These are phyloP conservation scores for Spatulosminthurus flaviceps DNA, from an alignment of 2,888 invertebrate genomes.

Conservation along the genomic window DNA sequence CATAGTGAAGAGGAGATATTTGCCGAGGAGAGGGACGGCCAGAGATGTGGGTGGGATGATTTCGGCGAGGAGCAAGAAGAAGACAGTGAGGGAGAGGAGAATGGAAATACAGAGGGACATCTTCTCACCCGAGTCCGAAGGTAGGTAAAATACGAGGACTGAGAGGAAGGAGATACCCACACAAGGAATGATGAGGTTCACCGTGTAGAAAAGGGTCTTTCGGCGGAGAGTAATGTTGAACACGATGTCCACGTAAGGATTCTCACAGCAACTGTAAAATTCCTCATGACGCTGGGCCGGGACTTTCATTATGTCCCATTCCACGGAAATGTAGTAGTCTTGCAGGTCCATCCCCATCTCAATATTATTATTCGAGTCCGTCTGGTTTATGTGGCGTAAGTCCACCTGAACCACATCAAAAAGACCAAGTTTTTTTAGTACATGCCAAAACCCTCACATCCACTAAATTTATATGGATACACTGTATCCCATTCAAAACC, in stretches of 20 bases:
- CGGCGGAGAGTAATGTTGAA: constrained; percentile 94
- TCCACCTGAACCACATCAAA: constrained; percentile 76
- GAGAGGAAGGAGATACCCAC: constrained; percentile 97
- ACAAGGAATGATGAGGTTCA: constrained; percentile 96
- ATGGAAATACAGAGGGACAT: constrained; percentile 94
- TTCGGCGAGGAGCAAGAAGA: constrained; percentile 91
- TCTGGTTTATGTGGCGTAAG: constrained; percentile 85
- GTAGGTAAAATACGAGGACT: constrained; percentile 96
- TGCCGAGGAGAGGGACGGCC: constrained; percentile 89
- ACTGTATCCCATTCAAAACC: too few relatives aligned
- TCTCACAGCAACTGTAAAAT: constrained; percentile 85
- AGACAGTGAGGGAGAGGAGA: constrained; percentile 90
- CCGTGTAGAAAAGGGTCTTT: constrained; percentile 97
- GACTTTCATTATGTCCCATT: constrained; percentile 97
- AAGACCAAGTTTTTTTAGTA: too few relatives aligned
- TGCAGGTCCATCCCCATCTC: constrained; percentile 91
- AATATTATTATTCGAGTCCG: constrained; percentile 86
- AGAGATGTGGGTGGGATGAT: constrained; percentile 94
- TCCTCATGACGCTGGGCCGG: constrained; percentile 90
- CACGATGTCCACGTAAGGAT: constrained; percentile 96
- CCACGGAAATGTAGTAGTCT: constrained; percentile 95
- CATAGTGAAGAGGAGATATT: constrained; percentile 94
- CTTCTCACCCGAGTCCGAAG: constrained; percentile 82
- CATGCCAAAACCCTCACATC: too few relatives aligned
- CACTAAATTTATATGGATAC: too few relatives aligned